Percentiles rank a stretch among this genome's conserved stretches.
Evolutionary conservation across 2,888 invertebrate species (phyloP).

Genomic region (Plusia festucae): DNA sequence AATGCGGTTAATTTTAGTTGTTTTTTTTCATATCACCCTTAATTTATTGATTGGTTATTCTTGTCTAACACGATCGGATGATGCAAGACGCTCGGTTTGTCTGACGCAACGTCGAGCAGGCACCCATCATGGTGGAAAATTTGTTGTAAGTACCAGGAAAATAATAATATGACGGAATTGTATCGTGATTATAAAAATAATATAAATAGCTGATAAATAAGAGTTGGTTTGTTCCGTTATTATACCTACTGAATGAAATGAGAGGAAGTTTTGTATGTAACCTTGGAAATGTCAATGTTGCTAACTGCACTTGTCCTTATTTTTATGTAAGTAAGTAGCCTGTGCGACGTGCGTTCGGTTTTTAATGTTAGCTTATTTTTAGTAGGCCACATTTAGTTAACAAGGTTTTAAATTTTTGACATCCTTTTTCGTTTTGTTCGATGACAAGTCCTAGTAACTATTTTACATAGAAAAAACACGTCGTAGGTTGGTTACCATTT

Average conservation of each 20-base stretch:
- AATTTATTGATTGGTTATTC: not conserved
- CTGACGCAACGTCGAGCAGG: not conserved
- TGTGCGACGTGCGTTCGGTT: not conserved
- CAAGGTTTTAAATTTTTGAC: not conserved
- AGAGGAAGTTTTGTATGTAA: constrained; percentile 5
- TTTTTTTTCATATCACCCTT: not conserved
- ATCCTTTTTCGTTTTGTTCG: no score
- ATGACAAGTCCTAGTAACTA: no score
- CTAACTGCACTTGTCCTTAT: constrained; percentile 4
- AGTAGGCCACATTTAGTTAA: not conserved
- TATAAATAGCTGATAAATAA: not conserved
- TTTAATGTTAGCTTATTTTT: not conserved
- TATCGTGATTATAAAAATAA: not conserved
- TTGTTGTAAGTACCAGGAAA: not conserved
- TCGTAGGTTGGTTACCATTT: no score
- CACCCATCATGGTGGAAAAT: constrained; percentile 1
- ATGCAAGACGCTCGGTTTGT: not conserved
- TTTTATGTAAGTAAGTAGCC: not conserved
- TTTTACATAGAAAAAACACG: no score
- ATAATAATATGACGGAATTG: not conserved
- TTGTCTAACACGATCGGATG: not conserved
- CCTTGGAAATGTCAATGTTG: not conserved
- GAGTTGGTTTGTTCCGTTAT: not conserved
- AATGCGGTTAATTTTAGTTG: not conserved
- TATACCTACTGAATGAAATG: constrained; percentile 1